These are phyloP conservation scores for Corapipo altera DNA, from an alignment of 2,113 vertebrate species.

Conservation along the genomic window DNA sequence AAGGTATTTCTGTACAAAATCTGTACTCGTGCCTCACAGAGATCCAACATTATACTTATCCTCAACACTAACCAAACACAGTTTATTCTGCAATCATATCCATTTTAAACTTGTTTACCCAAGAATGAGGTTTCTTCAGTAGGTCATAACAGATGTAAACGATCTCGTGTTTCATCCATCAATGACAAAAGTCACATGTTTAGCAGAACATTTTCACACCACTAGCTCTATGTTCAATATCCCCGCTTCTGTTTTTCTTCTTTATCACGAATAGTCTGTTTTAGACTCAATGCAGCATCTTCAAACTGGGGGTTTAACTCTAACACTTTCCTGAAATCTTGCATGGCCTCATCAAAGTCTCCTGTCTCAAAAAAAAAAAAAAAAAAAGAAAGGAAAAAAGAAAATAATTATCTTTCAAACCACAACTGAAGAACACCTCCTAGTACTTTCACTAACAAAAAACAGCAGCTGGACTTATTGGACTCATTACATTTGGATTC, in stretches of 20 bases:
- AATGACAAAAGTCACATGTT: neutral
- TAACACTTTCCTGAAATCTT: conserved; percentile 87
- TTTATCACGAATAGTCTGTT: conserved; percentile 85
- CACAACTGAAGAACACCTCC: neutral
- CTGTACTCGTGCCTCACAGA: neutral
- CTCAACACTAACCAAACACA: neutral
- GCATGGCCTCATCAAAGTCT: conserved; percentile 87
- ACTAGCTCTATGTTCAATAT: conserved; percentile 58
- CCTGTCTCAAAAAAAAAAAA: conserved; percentile 70
- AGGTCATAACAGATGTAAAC: neutral
- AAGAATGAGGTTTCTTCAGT: neutral
- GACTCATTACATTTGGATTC: neutral
- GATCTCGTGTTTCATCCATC: neutral
- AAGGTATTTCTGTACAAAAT: neutral
- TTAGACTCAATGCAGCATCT: conserved; percentile 88
- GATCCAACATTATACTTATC: neutral
- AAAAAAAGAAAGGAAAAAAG: neutral
- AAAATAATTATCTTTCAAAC: neutral
- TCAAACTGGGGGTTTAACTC: conserved; percentile 87
- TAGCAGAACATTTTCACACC: neutral
- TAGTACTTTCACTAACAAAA: neutral
- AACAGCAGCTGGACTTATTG: neutral
- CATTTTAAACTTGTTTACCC: neutral
- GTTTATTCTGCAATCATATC: neutral
- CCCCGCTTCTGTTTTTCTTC: conserved; percentile 82